Percentiles rank a stretch among this genome's conserved stretches.
These are phyloP conservation scores for Psophia crepitans DNA, from an alignment of 2,113 vertebrate genomes.

Conservation along the genomic window DNA sequence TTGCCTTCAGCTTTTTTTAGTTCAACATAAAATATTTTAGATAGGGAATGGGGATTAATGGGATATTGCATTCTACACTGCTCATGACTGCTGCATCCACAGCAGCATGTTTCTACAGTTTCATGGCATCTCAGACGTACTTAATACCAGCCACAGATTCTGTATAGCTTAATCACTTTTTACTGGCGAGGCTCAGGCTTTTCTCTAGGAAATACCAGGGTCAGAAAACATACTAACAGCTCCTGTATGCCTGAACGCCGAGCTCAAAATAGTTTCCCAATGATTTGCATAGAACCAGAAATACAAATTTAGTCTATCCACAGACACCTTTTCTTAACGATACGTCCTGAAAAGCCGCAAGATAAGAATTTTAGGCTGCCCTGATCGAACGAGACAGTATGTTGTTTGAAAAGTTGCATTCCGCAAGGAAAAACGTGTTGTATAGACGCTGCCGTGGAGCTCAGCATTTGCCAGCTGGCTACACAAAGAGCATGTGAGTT, in stretches of 20 bases:
- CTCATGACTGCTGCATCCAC: background rate
- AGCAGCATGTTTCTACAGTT: background rate
- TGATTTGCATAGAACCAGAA: background rate
- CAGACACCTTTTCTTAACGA: background rate
- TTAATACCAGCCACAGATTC: background rate
- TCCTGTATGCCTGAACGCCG: background rate
- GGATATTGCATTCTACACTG: background rate
- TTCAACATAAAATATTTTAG: background rate
- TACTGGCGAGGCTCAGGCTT: slow-evolving; percentile 1
- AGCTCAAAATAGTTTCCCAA: background rate
- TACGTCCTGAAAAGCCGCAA: slow-evolving; percentile 15
- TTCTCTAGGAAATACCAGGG: background rate
- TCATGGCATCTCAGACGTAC: background rate
- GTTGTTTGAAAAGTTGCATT: background rate
- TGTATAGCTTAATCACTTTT: background rate
- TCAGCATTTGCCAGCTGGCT: background rate
- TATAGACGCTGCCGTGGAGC: background rate
- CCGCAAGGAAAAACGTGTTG: background rate
- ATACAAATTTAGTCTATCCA: background rate
- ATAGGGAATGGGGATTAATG: accelerated
- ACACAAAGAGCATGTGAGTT: background rate
- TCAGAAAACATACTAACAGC: background rate
- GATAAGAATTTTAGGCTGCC: background rate
- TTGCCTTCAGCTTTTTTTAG: background rate
- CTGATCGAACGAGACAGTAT: accelerated